Evolutionary conservation across 2,888 invertebrate species (phyloP), one percentile per base, ranked within the genome.

Genomic region (Melitaea athalia): DNA sequence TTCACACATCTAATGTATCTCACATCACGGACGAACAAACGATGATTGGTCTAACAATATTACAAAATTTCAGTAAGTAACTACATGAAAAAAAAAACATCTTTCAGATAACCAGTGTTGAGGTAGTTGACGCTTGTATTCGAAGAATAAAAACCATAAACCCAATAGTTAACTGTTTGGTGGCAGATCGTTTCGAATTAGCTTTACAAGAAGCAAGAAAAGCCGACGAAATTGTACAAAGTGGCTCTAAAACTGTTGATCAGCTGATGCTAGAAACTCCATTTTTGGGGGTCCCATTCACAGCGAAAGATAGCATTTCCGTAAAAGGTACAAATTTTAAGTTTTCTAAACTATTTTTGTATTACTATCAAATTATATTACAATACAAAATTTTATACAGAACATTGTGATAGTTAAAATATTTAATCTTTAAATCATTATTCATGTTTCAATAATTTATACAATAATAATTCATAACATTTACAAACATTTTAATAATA

Each of bases 271-370:
- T 90, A 70, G 94, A 95, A 62, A 96, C 95, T 81, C 98, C 98
- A 0, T 96, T 98, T 77, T 93, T 98, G 43, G 98, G 98, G 3
- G 97, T 99, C 10, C 98, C 98, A 3, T 96, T 98, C 79, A 96
- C 98, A 14, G 97, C 97, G 0, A 98, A 98, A 93, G 98, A 98
- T 84, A 96, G 96, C 76, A 95, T 98, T 76, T 94, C 94, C 17
- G 95, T 97, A 14, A 95, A 95, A 94, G 97, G 97, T 96, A 88
- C 38, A 8, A 24, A 24, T 24, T 24, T 24, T 24, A 24, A 3
- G 3, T 24, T 24, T 24, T 24, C 1, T 24, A 24, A 24, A 24
- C 24, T 24, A 24, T 24, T 24, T 24, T 2, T 24, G 24, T 24
- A 2, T 24, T n/a, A n/a, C n/a, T n/a, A n/a, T n/a, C n/a, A n/a